Evolutionary conservation across 2,797 vertebrate genomes (phyloP).

Genomic region (Epinephelus coioides): DNA sequence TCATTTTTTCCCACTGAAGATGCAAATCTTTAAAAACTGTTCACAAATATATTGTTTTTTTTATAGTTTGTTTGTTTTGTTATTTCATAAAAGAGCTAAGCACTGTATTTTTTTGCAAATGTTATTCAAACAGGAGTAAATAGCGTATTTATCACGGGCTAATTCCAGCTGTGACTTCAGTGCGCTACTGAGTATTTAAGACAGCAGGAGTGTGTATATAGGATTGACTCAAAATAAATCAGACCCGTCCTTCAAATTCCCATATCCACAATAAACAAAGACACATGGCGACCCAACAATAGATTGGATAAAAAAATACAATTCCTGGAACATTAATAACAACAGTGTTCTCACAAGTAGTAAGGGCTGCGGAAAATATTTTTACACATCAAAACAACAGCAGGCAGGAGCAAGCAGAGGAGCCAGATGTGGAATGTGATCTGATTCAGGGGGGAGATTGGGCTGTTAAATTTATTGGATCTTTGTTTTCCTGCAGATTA

Average conservation of each 20-base stretch:
- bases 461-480: conserved; percentile 35
- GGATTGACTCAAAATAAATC: background rate
- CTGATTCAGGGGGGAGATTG: conserved; percentile 12
- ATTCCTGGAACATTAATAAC: no score
- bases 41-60: background rate
- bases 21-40: background rate
- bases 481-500: conserved; percentile 48
- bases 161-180: background rate
- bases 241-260: no score
- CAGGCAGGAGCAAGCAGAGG: conserved; percentile 2
- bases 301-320: no score
- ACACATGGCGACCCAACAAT: no score
- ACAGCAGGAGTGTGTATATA: background rate
- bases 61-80: no score
- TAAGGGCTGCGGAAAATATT: background rate
- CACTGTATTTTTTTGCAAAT: background rate
- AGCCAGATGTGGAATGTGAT: conserved; percentile 50
- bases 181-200: background rate
- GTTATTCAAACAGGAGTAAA: conserved; percentile 5
- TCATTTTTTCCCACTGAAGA: background rate
- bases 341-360: no score
- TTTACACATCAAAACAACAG: conserved; percentile 18
- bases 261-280: no score
- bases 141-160: background rate
- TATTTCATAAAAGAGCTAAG: background rate